Evolutionary conservation across 1,140 invertebrate species (phyloP).

Genomic region (Penaeus indicus): DNA sequence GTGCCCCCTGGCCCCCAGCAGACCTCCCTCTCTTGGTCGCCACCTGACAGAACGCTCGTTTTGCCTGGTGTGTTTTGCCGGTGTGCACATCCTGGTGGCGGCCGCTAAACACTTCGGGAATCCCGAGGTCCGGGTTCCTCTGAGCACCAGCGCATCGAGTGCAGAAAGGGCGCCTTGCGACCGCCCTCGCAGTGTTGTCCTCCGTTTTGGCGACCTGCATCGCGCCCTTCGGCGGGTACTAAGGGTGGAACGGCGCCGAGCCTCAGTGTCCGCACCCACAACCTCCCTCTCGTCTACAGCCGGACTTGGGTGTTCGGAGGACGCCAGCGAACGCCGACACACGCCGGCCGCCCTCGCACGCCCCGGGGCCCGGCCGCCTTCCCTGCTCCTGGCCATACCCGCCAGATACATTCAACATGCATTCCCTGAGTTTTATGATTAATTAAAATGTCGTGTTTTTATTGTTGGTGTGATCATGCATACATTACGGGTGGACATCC

Average conservation of each 20-base stretch:
- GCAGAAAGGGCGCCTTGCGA: not conserved
- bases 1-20: not conserved
- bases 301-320: not conserved
- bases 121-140: slow-evolving; percentile 47
- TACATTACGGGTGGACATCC: slow-evolving; percentile 8
- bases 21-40: not conserved
- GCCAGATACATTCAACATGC: slow-evolving; percentile 31
- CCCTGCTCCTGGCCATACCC: not conserved
- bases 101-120: slow-evolving; percentile 45
- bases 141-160: slow-evolving; percentile 22
- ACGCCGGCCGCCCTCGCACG: no score
- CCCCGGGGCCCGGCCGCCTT: not conserved
- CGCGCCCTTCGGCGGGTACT: not conserved
- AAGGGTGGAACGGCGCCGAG: not conserved
- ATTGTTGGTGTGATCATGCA: slow-evolving; percentile 48
- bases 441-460: slow-evolving; percentile 51
- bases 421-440: slow-evolving; percentile 38
- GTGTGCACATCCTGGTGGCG: slow-evolving; percentile 50
- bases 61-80: slow-evolving; percentile 34
- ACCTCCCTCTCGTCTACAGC: not conserved
- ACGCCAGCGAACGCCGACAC: no score
- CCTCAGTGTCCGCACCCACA: not conserved
- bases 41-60: slow-evolving; percentile 32
- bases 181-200: not conserved
- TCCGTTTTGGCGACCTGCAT: slow-evolving; percentile 12